These are phyloP conservation scores for Smutsia temminckii DNA, from an alignment of 2,797 vertebrate species.

Conservation along the genomic window DNA sequence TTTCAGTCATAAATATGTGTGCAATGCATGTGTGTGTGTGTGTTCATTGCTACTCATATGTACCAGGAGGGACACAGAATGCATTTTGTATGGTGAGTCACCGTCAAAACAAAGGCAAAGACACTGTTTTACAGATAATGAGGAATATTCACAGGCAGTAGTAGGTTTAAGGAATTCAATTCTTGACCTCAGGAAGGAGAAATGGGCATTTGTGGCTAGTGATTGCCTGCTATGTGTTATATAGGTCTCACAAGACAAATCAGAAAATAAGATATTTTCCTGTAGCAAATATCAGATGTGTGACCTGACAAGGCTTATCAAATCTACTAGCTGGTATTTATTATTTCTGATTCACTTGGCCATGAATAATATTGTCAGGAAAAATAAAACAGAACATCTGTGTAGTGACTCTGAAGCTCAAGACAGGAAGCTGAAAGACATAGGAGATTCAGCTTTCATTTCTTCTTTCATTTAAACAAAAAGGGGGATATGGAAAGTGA, in stretches of 20 bases:
- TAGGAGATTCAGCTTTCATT: not conserved
- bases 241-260: not conserved
- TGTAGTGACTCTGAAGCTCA: not conserved
- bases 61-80: not conserved
- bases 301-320: not conserved
- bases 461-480: constrained; percentile 37
- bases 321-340: not conserved
- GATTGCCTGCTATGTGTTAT: not conserved
- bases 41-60: not conserved
- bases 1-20: not conserved
- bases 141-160: not conserved
- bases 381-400: not conserved
- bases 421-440: not conserved
- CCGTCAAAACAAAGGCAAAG: not conserved
- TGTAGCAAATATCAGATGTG: not conserved
- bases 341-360: constrained; percentile 30
- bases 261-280: not conserved
- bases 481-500: not conserved
- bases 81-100: not conserved
- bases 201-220: not conserved
- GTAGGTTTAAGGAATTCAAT: not conserved
- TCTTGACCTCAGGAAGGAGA: constrained; percentile 15
- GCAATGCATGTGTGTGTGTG: not conserved
- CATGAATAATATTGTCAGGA: not conserved
- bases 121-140: not conserved